Percentiles rank a stretch among this genome's conserved stretches.
Evolutionary conservation across 2,113 vertebrate genomes (phyloP).

Genomic region (Odontophorus gujanensis): DNA sequence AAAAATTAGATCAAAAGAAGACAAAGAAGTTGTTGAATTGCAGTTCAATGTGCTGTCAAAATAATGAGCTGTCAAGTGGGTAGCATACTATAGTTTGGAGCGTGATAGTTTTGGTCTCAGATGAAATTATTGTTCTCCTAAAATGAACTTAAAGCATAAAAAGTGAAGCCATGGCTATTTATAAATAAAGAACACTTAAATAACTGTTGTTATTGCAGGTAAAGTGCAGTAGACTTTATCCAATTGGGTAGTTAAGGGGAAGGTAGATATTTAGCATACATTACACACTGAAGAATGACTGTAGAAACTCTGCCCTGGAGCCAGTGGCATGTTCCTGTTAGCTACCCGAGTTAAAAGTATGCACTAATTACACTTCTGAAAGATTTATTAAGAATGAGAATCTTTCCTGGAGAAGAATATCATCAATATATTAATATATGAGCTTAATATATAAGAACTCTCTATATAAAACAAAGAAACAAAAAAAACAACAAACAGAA

Average conservation of each 20-base stretch:
- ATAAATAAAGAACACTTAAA: conserved; percentile 6
- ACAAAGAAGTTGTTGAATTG: conserved; percentile 13
- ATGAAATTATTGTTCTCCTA: conserved; percentile 37
- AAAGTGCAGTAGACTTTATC: not conserved
- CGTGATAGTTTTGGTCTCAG: conserved; percentile 20
- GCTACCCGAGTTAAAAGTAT: not conserved
- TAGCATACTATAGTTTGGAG: conserved; percentile 15
- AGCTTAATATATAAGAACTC: not conserved
- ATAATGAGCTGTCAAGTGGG: conserved; percentile 61
- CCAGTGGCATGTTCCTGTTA: not conserved
- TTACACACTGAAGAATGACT: not conserved
- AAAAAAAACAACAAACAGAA: not conserved
- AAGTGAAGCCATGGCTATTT: conserved; percentile 13
- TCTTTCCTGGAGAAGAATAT: not conserved
- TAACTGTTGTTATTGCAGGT: not conserved
- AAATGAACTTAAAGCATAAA: conserved; percentile 51
- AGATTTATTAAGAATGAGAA: not conserved
- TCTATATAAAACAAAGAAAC: not conserved
- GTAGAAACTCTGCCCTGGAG: not conserved
- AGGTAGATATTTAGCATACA: not conserved
- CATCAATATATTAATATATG: not conserved
- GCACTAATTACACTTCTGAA: not conserved
- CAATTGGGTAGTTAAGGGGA: not conserved
- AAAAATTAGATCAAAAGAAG: conserved; percentile 45
- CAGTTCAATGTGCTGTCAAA: not conserved